Conservation (phyloP, 2,113 vertebrate genomes). For the Psittacus erithacus region DNA sequence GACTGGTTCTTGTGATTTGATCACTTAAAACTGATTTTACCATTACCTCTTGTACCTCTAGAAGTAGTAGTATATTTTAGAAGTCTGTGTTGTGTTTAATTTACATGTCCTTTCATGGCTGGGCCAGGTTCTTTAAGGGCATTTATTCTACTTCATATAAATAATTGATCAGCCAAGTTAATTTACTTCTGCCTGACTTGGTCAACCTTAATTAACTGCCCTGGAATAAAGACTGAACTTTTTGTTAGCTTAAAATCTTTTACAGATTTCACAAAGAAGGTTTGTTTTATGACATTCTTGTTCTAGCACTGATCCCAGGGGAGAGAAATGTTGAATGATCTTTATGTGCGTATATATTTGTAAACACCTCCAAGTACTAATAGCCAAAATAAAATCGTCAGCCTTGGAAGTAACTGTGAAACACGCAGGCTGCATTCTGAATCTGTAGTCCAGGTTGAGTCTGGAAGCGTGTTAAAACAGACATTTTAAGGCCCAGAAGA, state of each 20-base stretch:
- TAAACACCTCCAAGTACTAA: conserved; percentile 37
- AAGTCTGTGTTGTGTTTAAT: conserved; percentile 87
- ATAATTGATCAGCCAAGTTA: conserved; percentile 97
- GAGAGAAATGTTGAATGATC: conserved; percentile 58
- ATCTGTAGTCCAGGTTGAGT: not conserved
- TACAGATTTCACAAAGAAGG: conserved; percentile 59
- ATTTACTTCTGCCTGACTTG: conserved; percentile 96
- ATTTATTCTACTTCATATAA: conserved; percentile 97
- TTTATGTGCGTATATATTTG: conserved; percentile 57
- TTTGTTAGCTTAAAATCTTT: conserved; percentile 80
- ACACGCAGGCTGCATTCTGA: fast-evolving
- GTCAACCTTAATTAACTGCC: conserved; percentile 94
- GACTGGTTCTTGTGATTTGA: not conserved
- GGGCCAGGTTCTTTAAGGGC: conserved; percentile 90
- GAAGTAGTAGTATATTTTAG: conserved; percentile 77
- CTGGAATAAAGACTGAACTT: conserved; percentile 82
- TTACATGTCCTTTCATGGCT: conserved; percentile 86
- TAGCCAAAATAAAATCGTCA: not conserved
- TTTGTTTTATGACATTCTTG: conserved; percentile 60
- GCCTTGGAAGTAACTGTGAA: not conserved
- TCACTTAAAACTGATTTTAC: conserved; percentile 59
- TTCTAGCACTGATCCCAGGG: conserved; percentile 43
- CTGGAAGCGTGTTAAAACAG: not conserved
- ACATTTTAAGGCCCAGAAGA: not conserved
- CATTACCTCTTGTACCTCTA: conserved; percentile 62